Evolutionary conservation across 92 coral and sea anemone species (phyloP).

Genomic region (Isaurus tuberculatus): DNA sequence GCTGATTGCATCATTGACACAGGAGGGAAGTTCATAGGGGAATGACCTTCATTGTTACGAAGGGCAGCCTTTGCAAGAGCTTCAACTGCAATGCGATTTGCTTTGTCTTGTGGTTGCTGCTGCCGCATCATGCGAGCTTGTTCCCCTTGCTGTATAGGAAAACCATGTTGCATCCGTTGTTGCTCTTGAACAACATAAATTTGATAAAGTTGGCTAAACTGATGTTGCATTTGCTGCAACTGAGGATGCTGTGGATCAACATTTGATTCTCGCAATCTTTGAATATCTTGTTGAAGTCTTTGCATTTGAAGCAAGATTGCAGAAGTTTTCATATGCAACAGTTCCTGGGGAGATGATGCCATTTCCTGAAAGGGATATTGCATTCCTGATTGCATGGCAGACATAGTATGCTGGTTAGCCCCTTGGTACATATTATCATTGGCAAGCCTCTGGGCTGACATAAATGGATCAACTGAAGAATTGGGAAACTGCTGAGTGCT

Average conservation of each 20-base stretch:
- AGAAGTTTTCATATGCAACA: slow-evolving; percentile 91
- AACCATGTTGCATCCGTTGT: slow-evolving; percentile 80
- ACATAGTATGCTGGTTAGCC: slow-evolving; percentile 66
- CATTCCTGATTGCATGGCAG: slow-evolving; percentile 61
- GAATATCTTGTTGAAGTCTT: slow-evolving; percentile 94
- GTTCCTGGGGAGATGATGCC: slow-evolving; percentile 67
- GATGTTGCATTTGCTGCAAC: slow-evolving; percentile 90
- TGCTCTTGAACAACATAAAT: slow-evolving; percentile 91
- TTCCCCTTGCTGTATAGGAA: slow-evolving; percentile 77
- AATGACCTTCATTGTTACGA: slow-evolving; percentile 66
- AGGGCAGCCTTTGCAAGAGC: slow-evolving; percentile 98
- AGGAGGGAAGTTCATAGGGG: slow-evolving; percentile 77
- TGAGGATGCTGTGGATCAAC: slow-evolving; percentile 79
- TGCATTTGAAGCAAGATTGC: slow-evolving; percentile 93
- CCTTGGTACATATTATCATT: slow-evolving; percentile 57
- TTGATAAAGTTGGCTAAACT: slow-evolving; percentile 90
- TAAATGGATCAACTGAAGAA: slow-evolving; percentile 55
- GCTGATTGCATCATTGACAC: slow-evolving; percentile 65
- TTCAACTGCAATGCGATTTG: slow-evolving; percentile 96
- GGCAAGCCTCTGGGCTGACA: slow-evolving; percentile 54
- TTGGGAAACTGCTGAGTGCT: slow-evolving; percentile 64
- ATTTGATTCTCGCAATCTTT: slow-evolving; percentile 89
- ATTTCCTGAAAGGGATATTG: slow-evolving; percentile 76
- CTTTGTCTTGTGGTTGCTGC: slow-evolving; percentile 92
- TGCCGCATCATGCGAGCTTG: slow-evolving; percentile 81